Evolutionary conservation across 64 coral and sea anemone genomes (phyloP).

Genomic region (Hydrozoanthus tunicans): DNA sequence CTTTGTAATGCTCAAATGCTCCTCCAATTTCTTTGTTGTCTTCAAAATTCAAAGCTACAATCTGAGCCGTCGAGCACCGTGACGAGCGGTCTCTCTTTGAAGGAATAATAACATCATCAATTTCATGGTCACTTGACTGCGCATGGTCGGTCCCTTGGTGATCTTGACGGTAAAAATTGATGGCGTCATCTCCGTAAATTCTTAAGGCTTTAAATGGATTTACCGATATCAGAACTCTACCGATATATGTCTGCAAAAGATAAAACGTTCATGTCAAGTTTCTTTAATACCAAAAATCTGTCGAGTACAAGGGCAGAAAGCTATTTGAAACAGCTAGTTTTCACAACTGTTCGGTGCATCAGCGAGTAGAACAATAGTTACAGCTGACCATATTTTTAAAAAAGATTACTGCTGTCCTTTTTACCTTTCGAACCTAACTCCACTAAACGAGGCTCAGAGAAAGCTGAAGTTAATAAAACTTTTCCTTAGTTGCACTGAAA

Average conservation of each 20-base stretch:
- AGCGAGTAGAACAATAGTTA: too few species aligned
- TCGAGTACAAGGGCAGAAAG: too few species aligned
- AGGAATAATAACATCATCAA: slow-evolving; percentile 61
- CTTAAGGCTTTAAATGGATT: slow-evolving; percentile 87
- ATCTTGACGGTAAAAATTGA: slow-evolving; percentile 58
- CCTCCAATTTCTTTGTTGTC: slow-evolving; percentile 19
- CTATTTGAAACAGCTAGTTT: too few species aligned
- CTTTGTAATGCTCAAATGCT: slow-evolving; percentile 52
- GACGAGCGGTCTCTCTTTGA: slow-evolving; percentile 68
- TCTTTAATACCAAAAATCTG: neutral
- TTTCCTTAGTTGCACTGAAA: too few species aligned
- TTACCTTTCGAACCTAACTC: too few species aligned
- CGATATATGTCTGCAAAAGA: slow-evolving; percentile 83
- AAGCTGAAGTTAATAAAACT: too few species aligned
- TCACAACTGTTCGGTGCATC: too few species aligned
- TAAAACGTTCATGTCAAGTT: neutral
- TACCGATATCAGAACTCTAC: slow-evolving; percentile 90
- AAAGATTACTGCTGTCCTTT: too few species aligned
- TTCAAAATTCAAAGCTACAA: slow-evolving; percentile 45
- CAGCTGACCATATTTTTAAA: too few species aligned
- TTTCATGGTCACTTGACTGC: slow-evolving; percentile 1
- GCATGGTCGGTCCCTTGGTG: neutral
- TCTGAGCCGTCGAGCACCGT: slow-evolving; percentile 70
- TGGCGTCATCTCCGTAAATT: slow-evolving; percentile 75
- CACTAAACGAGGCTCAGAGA: too few species aligned